Evolutionary conservation across 2,888 invertebrate species (phyloP).

Genomic region (Hyles lineata): DNA sequence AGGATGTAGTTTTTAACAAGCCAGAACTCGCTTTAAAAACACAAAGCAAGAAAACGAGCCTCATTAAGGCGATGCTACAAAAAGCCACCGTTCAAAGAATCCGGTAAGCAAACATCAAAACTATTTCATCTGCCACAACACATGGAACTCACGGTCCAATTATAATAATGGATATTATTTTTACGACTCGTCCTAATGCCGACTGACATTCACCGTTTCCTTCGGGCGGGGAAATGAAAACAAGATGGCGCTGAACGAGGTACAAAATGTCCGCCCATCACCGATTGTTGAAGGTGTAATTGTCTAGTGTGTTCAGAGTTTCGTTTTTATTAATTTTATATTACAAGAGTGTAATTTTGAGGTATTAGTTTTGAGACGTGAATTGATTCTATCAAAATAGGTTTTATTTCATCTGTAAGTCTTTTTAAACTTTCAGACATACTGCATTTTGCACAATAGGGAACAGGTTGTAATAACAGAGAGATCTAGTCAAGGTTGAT

Average conservation of each 20-base stretch:
- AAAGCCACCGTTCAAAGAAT: slow-evolving; percentile 41
- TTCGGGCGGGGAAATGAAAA: slow-evolving; percentile 54
- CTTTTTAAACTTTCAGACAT: no score
- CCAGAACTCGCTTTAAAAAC: slow-evolving; percentile 30
- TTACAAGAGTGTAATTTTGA: no score
- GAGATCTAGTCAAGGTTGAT: background rate
- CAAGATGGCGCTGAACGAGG: slow-evolving; percentile 48
- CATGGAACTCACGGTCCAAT: slow-evolving; percentile 63
- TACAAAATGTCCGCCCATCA: slow-evolving; percentile 35
- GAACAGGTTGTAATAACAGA: background rate
- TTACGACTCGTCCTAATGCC: slow-evolving; percentile 62
- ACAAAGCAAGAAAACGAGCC: slow-evolving; percentile 32
- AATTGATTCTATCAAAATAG: no score
- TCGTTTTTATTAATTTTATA: slow-evolving; percentile 1
- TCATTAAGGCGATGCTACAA: slow-evolving; percentile 31
- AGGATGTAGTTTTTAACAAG: slow-evolving; percentile 31
- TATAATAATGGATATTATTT: slow-evolving; percentile 79
- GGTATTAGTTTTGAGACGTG: no score
- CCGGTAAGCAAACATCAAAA: slow-evolving; percentile 55
- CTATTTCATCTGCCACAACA: slow-evolving; percentile 58
- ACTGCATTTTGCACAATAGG: no score
- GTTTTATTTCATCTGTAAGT: no score
- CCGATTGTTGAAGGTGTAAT: background rate
- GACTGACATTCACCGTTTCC: slow-evolving; percentile 56
- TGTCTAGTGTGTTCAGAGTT: background rate